Base-by-base conservation (phyloP, 2,113 vertebrate genomes). In the Talpa occidentalis region DNA sequence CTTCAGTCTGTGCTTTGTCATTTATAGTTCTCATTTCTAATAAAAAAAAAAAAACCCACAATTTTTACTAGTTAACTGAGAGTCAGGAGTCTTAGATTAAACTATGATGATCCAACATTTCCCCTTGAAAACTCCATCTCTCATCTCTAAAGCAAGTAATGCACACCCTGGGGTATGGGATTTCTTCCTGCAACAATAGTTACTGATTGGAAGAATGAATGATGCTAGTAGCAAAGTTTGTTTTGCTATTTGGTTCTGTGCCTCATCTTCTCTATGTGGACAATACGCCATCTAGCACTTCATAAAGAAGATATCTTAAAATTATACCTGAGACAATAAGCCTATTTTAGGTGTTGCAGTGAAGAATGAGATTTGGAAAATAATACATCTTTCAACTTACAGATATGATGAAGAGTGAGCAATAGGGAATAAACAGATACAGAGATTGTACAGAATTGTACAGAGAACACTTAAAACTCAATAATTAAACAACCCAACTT, bases 21-120 rank as follows among this genome's bases (percentile, higher is more conserved):
- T 74, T 90, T 69, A 14, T n/a, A 87, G n/a, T 47, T 70, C 47
- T 90, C 49, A 64, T 37, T 95, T 86, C 66, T 42, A 92, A 90
- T 21, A 15, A 73, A 83, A 70, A 69, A 78, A 24, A 84, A 89
- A 35, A 14, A 49, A 2, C 49, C 22, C 21, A 74, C 15, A 80
- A 40, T 10, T 80, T 88, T 56, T 56, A 83, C 32, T 14, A 81
- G n/a, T 42, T 78, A 56, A 77, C 22, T 72, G 40, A 81, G 66
- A 81, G 26, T 84, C 32, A 22, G 40, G 35, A 91, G 42, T 47
- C 22, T 88, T 81, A 54, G 26, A 60, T 67, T 78, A 40, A 59
- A 72, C 12, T 73, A 15, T 44, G 15, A 79, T 70, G 37, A 84
- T 73, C 14, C 30, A 79, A 32, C 5, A 72, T 32, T 37, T 77